Percentiles rank a stretch among this genome's conserved stretches.
phyloP scores from a whole-genome alignment of 2,797 vertebrate genomes.

The Sebastes matsubarae region DNA sequence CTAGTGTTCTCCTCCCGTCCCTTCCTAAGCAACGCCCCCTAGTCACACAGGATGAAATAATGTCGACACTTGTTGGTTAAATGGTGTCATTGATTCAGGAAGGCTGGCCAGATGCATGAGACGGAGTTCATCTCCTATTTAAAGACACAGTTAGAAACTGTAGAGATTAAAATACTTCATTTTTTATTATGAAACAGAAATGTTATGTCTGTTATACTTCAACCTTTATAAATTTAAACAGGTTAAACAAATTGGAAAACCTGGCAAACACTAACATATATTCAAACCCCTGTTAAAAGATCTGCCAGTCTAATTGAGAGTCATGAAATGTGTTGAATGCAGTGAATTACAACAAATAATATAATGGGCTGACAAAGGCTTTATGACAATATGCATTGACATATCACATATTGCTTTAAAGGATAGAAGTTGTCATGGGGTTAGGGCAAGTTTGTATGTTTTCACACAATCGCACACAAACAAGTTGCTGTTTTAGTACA shows the following conservation, averaged over 20 bases:
- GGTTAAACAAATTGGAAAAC: background rate
- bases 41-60: constrained; percentile 52
- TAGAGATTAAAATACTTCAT: background rate
- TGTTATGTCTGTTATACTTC: background rate
- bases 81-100: constrained; percentile 55
- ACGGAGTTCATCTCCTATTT: background rate
- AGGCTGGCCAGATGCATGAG: constrained; percentile 3
- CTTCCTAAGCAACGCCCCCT: constrained; percentile 39
- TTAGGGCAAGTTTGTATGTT: background rate
- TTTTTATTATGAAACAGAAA: background rate
- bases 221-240: background rate
- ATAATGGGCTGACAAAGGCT: background rate
- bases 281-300: background rate
- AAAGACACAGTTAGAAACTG: background rate
- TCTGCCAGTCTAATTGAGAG: background rate
- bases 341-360: background rate
- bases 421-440: background rate
- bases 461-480: background rate
- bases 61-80: constrained; percentile 50
- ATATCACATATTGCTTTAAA: background rate
- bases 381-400: background rate
- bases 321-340: background rate
- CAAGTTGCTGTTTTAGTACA: background rate
- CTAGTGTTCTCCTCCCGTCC: constrained; percentile 46
- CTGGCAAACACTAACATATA: background rate